Conservation (phyloP, 64 coral and sea anemone species). For the Stylophora pistillata region DNA sequence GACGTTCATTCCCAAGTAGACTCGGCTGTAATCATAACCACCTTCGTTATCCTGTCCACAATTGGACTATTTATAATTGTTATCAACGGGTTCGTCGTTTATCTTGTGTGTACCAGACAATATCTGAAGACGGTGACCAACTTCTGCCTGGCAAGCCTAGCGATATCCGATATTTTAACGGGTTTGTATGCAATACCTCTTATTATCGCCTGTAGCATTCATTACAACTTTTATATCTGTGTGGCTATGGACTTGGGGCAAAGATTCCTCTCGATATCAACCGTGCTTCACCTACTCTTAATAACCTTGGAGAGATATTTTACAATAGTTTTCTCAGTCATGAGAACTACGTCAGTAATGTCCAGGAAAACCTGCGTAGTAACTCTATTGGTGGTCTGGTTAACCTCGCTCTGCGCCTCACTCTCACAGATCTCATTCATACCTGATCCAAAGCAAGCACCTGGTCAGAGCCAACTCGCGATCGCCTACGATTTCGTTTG, state of each 20-base stretch:
- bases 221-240: slow-evolving; percentile 21
- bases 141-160: slow-evolving; percentile 67
- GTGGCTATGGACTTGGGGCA: slow-evolving; percentile 76
- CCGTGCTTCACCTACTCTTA: slow-evolving; percentile 59
- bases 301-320: slow-evolving; percentile 77
- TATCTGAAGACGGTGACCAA: slow-evolving; percentile 71
- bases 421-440: slow-evolving; percentile 64
- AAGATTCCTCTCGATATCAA: slow-evolving; percentile 75
- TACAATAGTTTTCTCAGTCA: slow-evolving; percentile 59
- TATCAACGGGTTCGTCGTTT: slow-evolving; percentile 66
- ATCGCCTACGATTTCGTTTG: slow-evolving; percentile 50
- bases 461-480: not conserved
- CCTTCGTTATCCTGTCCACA: not conserved
- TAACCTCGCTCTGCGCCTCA: slow-evolving; percentile 40
- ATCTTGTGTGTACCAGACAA: slow-evolving; percentile 31
- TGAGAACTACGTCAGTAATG: slow-evolving; percentile 21
- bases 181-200: slow-evolving; percentile 54
- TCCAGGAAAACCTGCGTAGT: not conserved
- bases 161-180: slow-evolving; percentile 69
- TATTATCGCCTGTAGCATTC: slow-evolving; percentile 57
- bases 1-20: not conserved
- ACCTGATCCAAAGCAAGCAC: not conserved
- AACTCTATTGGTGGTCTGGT: slow-evolving; percentile 38
- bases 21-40: not conserved
- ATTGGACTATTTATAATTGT: slow-evolving; percentile 25